Conservation (phyloP, 1,140 invertebrate species). For the Drosophila busckii region DNA sequence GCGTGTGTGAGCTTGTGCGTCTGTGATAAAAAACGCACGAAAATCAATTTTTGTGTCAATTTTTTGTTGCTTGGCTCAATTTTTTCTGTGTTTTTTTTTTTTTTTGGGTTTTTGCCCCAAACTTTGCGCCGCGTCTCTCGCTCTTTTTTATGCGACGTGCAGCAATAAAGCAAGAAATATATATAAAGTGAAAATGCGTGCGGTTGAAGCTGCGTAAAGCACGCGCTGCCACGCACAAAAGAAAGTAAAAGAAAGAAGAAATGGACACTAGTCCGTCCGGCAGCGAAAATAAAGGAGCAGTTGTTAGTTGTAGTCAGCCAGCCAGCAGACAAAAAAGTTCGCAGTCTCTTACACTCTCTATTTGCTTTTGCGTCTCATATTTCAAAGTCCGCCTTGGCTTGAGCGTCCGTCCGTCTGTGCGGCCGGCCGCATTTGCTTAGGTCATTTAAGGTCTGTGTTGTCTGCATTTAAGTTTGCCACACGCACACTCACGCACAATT, state of each 20-base stretch:
- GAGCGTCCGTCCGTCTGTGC: constrained; percentile 37
- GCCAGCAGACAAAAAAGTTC: no score
- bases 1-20: no score
- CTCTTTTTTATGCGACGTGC: no score
- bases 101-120: constrained; percentile 18
- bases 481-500: constrained; percentile 16
- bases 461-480: neutral
- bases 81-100: neutral
- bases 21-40: constrained; percentile 32
- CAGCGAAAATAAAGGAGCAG: no score
- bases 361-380: constrained; percentile 41
- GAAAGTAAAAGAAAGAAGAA: no score
- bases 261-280: no score
- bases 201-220: no score
- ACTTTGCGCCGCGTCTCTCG: no score
- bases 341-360: neutral
- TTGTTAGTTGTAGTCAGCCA: no score
- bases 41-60: constrained; percentile 70
- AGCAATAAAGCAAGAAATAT: constrained; percentile 6
- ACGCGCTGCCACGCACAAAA: constrained; percentile 12
- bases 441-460: neutral
- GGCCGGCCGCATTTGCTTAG: no score
- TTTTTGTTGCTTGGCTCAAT: constrained; percentile 44
- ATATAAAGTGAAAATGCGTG: constrained; percentile 39
- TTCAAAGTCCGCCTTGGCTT: constrained; percentile 49